Conservation (phyloP, 1,140 invertebrate species). For the Listronotus oregonensis region DNA sequence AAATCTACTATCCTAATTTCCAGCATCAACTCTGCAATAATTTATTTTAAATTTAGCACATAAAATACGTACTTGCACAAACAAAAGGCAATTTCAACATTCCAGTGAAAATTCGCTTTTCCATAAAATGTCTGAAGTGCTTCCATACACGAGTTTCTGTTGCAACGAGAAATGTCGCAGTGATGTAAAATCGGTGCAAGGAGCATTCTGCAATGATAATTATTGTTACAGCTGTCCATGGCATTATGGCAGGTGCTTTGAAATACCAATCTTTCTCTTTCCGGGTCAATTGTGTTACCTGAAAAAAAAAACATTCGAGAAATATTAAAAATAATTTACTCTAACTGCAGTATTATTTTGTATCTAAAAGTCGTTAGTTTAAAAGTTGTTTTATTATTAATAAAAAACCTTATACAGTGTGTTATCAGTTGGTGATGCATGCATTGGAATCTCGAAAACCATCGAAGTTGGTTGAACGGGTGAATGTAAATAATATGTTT, state of each 20-base stretch:
- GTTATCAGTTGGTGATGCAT: too few species aligned
- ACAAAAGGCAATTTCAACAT: constrained; percentile 88
- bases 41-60: constrained; percentile 3
- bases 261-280: constrained; percentile 56
- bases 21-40: not conserved
- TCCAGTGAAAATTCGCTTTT: constrained; percentile 75
- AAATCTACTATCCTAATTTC: too few species aligned
- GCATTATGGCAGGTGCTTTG: constrained; percentile 79
- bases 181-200: constrained; percentile 80
- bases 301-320: not conserved
- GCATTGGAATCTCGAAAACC: too few species aligned
- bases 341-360: too few species aligned
- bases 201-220: constrained; percentile 74
- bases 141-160: constrained; percentile 83
- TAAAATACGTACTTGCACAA: constrained; percentile 76
- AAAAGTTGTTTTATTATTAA: too few species aligned
- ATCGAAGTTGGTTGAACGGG: too few species aligned
- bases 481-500: too few species aligned
- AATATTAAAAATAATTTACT: constrained; percentile 7
- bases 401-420: too few species aligned
- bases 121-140: constrained; percentile 85
- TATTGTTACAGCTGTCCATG: constrained; percentile 74
- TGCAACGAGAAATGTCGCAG: constrained; percentile 77
- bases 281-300: constrained; percentile 44
- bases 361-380: too few species aligned